A percentile compares a stretch with the other conserved stretches of the same genome.
These are phyloP conservation scores for Sciurus carolinensis DNA, from an alignment of 2,797 vertebrate genomes.

Conservation along the genomic window DNA sequence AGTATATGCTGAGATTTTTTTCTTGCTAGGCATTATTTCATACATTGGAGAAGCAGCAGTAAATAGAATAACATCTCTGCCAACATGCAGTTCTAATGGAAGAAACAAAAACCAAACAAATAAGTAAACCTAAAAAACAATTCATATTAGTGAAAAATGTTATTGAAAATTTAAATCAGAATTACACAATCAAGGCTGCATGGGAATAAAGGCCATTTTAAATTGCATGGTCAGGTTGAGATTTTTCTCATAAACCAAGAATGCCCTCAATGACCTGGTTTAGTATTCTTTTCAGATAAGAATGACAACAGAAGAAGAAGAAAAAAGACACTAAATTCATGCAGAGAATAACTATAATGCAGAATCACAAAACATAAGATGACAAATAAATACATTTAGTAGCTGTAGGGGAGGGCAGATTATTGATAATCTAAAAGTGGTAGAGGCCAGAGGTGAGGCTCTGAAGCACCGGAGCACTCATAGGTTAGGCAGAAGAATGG, in stretches of 20 bases:
- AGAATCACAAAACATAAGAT: background rate
- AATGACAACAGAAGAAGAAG: background rate
- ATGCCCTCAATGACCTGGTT: background rate
- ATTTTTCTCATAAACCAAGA: background rate
- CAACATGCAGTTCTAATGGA: background rate
- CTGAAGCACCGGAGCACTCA: background rate
- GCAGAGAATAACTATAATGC: background rate
- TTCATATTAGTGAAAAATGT: background rate
- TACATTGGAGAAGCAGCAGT: background rate
- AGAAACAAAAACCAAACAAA: background rate
- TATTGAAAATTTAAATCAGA: background rate
- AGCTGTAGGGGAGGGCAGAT: background rate
- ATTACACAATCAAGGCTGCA: background rate
- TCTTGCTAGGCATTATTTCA: background rate
- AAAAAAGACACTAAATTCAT: background rate
- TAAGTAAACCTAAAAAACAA: background rate
- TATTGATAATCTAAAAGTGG: background rate
- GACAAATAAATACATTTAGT: background rate
- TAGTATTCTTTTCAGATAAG: background rate
- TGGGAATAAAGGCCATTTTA: background rate
- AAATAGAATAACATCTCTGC: background rate
- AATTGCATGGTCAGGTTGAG: background rate
- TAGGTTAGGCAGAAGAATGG: background rate
- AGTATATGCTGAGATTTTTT: background rate
- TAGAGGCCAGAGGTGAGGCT: background rate